Evolutionary conservation across 2,888 invertebrate species (phyloP), one percentile per base, ranked within the genome.

Genomic region (Allolobophora icterica): DNA sequence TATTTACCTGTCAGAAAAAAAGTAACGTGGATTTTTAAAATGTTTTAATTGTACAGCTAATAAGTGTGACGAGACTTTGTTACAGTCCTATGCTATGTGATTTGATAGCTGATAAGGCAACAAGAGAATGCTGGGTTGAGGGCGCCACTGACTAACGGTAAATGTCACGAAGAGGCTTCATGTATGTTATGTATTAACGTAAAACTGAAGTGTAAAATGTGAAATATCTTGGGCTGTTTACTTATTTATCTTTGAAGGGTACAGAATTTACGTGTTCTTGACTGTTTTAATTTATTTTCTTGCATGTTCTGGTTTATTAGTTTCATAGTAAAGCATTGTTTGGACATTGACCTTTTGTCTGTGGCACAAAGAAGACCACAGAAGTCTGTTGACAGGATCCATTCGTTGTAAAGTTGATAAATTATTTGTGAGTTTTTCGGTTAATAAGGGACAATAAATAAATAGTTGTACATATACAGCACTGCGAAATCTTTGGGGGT

Each of bases 251-350:
- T 17, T 71, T 11, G n/a, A 8, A 1, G 71, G n/a, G 71, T 71
- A 71, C 8, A 71, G n/a, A 13, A n/a, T 71, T n/a, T 71, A 71
- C n/a, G 17, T n/a, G 71, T 71, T 71, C n/a, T n/a, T 71, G 71
- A 11, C 71, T 71, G 71, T 71, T 71, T 30, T 71, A 71, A 71
- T 71, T 71, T 71, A n/a, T 71, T 71, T 71, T n/a, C n/a, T 71
- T 71, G 71, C 71, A 71, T n/a, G n/a, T 30, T 71, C n/a, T n/a
- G 71, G 71, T n/a, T 71, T 71, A n/a, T 71, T 71, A 71, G 71
- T 71, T 71, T 30, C n/a, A 4, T n/a, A 13, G 71, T 71, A 17
- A n/a, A n/a, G 71, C n/a, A 71, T 71, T 71, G 3, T 71, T 71
- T 71, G 71, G 71, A 71, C n/a, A 71, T 71, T 71, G n/a, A n/a